Base-by-base conservation (phyloP, 2,113 vertebrate species). In the Laticauda laticaudata region DNA sequence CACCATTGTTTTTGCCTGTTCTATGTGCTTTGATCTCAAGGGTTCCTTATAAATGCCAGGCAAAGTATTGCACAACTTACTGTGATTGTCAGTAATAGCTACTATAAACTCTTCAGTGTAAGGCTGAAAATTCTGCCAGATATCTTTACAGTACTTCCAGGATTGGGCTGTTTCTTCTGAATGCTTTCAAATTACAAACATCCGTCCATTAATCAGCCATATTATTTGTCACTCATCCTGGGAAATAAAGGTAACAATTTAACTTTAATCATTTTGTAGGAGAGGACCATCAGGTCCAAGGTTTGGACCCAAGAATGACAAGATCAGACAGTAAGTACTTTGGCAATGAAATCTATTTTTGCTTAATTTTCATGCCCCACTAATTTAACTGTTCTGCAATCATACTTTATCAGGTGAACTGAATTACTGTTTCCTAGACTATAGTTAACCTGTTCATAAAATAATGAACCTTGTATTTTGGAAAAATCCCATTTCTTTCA, bases 261-360 rank as follows among this genome's bases (percentile, higher is more conserved):
- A 29, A 39, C 18, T 56, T 95, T 95, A 75, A 93, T 96, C 93
- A 97, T 45, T 95, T 96, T 97, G 39, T 97, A 99, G 99, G 98
- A 98, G 99, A 95, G 99, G 99, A 24, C 99, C 99, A 34, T 98
- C 98, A 43, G 99, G 98, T 97, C 98, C 99, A 96, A 98, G 98
- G 94, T 99, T 99, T 98, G 99, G 98, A 97, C 97, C 98, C 81
- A 98, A 98, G 97, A 99, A 98, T 98, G 99, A 99, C 96, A 99
- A 99, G 97, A 98, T 99, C 96, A 99, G 98, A 96, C 98, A 99
- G 99, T 99, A 98, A 98, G 99, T 99, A 95, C 29, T 90, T 93
- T 90, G n/a, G 4, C 45, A 5, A 86, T 4, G 7, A 88, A n/a
- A 34, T 90, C n/a, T 56, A 11, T 94, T 51, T 53, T 92, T 48